Conservation (phyloP, 2,888 invertebrate genomes). For the Drosophila fulvimacula region DNA sequence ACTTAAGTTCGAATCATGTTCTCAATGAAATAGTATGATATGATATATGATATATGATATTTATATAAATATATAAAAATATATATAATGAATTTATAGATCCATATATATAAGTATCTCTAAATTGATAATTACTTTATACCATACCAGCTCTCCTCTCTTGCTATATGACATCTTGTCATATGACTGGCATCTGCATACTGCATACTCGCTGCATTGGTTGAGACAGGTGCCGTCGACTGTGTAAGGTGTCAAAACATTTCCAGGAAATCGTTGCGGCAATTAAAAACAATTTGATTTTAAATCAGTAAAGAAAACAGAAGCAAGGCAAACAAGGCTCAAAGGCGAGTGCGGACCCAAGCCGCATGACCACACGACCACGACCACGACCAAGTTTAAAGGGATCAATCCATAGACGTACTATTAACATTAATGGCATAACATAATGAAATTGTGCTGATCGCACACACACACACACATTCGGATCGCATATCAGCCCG, state of each 20-base stretch:
- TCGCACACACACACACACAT: constrained; percentile 34
- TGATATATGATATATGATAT: too few relatives aligned
- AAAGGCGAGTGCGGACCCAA: constrained; percentile 1
- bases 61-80: too few relatives aligned
- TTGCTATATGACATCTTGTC: neutral
- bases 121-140: neutral
- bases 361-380: neutral
- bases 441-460: constrained; percentile 72
- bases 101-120: neutral
- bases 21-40: too few relatives aligned
- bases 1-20: too few relatives aligned
- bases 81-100: neutral
- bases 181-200: neutral
- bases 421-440: constrained; percentile 72
- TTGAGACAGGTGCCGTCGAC: constrained; percentile 1
- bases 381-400: constrained; percentile 22
- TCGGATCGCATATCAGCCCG: constrained; percentile 30
- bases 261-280: constrained; percentile 62
- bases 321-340: constrained; percentile 13
- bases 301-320: constrained; percentile 72
- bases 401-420: constrained; percentile 34
- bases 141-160: too few relatives aligned
- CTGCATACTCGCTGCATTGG: neutral
- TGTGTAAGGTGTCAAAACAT: constrained; percentile 62
- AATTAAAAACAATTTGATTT: constrained; percentile 78